phyloP scores from a whole-genome alignment of 2,113 vertebrate species.

The Cromileptes altivelis region DNA sequence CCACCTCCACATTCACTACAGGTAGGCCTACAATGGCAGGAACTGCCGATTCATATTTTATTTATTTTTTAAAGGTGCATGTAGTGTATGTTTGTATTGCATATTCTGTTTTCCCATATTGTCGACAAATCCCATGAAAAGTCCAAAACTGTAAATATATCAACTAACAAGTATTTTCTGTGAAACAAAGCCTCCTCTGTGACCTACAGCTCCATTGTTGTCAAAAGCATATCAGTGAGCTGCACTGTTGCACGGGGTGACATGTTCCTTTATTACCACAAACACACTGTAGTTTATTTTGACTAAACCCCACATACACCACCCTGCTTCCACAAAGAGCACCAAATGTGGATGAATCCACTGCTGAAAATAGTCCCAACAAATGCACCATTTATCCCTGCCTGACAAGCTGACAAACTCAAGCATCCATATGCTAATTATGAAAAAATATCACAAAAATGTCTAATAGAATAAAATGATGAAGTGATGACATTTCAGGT shows the following conservation, averaged over 20 bases:
- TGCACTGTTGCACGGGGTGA: not conserved
- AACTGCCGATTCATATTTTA: not conserved
- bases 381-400: no score
- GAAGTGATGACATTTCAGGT: no score
- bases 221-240: not conserved
- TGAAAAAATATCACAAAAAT: no score
- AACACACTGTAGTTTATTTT: no score
- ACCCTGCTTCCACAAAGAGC: not conserved
- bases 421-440: no score
- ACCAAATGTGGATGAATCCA: not conserved
- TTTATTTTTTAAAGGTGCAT: not conserved
- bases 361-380: not conserved
- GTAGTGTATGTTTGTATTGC: not conserved
- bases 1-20: constrained; percentile 89
- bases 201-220: not conserved
- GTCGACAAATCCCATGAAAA: not conserved
- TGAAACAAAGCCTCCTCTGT: not conserved
- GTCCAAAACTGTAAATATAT: not conserved
- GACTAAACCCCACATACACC: no score
- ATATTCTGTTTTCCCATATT: not conserved
- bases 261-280: not conserved
- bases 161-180: no score
- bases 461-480: no score
- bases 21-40: constrained; percentile 76
- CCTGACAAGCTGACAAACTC: no score